Evolutionary conservation across 1,140 invertebrate genomes (phyloP).

Genomic region (Galleria mellonella): DNA sequence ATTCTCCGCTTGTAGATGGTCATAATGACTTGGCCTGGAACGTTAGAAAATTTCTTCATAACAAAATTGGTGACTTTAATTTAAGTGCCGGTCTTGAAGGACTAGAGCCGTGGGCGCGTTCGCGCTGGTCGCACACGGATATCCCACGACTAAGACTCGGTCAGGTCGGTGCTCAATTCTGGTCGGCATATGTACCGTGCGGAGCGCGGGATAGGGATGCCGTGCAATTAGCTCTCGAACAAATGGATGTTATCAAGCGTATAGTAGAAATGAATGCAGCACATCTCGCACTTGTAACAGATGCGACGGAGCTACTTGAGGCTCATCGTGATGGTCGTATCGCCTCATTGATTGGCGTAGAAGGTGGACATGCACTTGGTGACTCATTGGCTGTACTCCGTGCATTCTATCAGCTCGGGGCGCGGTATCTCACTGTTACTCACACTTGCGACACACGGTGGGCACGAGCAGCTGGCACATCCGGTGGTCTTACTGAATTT

Average conservation of each 20-base stretch:
- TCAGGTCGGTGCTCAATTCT: conserved; percentile 87
- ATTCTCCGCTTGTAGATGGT: conserved; percentile 80
- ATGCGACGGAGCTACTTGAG: conserved; percentile 82
- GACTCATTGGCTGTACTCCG: conserved; percentile 88
- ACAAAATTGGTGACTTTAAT: conserved; percentile 86
- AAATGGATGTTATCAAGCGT: conserved; percentile 91
- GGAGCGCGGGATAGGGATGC: conserved; percentile 88
- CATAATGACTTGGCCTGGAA: conserved; percentile 94
- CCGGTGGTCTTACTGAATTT: conserved; percentile 78
- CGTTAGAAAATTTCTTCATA: conserved; percentile 86
- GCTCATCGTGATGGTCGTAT: conserved; percentile 85
- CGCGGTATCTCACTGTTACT: conserved; percentile 86
- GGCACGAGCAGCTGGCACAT: conserved; percentile 75
- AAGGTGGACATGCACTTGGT: conserved; percentile 90
- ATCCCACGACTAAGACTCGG: conserved; percentile 88
- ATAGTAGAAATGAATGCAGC: conserved; percentile 85
- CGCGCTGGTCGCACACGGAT: conserved; percentile 91
- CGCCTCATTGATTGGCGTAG: conserved; percentile 88
- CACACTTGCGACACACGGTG: conserved; percentile 88
- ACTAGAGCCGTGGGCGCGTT: conserved; percentile 86
- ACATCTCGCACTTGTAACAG: conserved; percentile 82
- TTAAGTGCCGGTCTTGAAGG: conserved; percentile 83
- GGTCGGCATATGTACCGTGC: conserved; percentile 90
- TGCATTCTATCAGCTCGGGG: conserved; percentile 89
- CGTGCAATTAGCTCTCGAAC: conserved; percentile 89